These are phyloP conservation scores for Clanis bilineata DNA, from an alignment of 2,888 invertebrate species.

Conservation along the genomic window DNA sequence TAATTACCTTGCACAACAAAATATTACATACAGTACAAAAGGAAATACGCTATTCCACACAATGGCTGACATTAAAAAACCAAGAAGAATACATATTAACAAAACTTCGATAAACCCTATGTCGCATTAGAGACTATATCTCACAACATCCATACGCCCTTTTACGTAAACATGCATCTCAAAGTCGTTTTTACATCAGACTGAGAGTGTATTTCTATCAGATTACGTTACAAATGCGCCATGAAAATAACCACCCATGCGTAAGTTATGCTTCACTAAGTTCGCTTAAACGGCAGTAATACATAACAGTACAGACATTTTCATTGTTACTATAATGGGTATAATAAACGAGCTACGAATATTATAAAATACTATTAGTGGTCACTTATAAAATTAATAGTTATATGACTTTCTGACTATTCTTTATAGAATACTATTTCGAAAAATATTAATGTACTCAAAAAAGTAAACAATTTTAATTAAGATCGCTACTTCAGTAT, in stretches of 20 bases:
- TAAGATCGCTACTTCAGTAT: too few relatives aligned
- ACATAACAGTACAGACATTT: background rate
- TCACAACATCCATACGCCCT: background rate
- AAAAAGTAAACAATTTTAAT: background rate
- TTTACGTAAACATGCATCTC: background rate
- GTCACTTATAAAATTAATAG: too few relatives aligned
- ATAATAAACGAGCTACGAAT: background rate
- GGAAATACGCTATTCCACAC: constrained; percentile 25
- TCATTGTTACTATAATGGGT: constrained; percentile 5
- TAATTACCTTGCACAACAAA: constrained; percentile 23
- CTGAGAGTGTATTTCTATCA: background rate
- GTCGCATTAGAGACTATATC: background rate
- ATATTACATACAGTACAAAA: constrained; percentile 22
- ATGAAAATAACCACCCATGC: constrained; percentile 7
- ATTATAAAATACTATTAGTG: background rate
- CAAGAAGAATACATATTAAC: constrained; percentile 18
- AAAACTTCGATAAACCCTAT: constrained; percentile 13
- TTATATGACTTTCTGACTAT: too few relatives aligned
- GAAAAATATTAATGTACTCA: too few relatives aligned
- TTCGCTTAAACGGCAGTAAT: background rate
- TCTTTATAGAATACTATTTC: too few relatives aligned
- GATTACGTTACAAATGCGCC: background rate
- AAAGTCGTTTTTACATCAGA: background rate
- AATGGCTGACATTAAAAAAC: constrained; percentile 24
- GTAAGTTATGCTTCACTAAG: constrained; percentile 2